These are phyloP conservation scores for Agrypnus murinus DNA, from an alignment of 2,888 invertebrate genomes.

Conservation along the genomic window DNA sequence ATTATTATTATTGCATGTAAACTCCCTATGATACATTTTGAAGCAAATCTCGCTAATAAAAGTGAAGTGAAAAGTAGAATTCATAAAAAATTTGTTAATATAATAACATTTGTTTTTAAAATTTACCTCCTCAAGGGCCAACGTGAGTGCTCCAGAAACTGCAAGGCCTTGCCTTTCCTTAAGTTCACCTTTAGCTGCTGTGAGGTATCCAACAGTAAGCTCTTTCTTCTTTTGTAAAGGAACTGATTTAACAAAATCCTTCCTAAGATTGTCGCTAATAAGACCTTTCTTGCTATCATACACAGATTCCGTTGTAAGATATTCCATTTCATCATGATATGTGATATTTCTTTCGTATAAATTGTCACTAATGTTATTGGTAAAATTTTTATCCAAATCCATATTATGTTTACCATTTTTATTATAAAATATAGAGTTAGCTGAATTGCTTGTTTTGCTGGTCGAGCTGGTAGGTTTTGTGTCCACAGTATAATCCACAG, in stretches of 20 bases:
- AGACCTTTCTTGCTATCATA: constrained; percentile 52
- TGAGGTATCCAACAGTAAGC: constrained; percentile 90
- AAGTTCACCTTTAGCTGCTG: constrained; percentile 82
- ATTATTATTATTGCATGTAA: too few species aligned
- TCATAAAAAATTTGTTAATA: too few species aligned
- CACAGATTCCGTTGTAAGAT: constrained; percentile 35
- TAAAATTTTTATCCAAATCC: constrained; percentile 49
- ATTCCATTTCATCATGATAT: constrained; percentile 52
- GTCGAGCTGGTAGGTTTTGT: constrained; percentile 49
- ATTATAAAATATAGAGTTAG: constrained; percentile 51
- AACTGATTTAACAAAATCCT: constrained; percentile 62
- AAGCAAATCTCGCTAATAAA: too few species aligned
- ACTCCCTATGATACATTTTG: too few species aligned
- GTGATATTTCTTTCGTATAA: background rate
- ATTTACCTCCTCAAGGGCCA: constrained; percentile 88
- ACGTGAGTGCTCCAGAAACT: constrained; percentile 92
- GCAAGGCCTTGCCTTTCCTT: constrained; percentile 89
- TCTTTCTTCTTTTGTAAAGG: constrained; percentile 74
- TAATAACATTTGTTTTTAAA: too few species aligned
- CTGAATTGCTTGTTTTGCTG: constrained; percentile 45
- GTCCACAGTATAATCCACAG: constrained; percentile 40
- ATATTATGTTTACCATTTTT: constrained; percentile 49
- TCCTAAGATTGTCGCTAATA: constrained; percentile 63
- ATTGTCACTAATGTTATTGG: constrained; percentile 36
- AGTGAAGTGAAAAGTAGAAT: too few species aligned